Base-by-base conservation (phyloP, 1,140 invertebrate species). In the Hypsibius dujardini region DNA sequence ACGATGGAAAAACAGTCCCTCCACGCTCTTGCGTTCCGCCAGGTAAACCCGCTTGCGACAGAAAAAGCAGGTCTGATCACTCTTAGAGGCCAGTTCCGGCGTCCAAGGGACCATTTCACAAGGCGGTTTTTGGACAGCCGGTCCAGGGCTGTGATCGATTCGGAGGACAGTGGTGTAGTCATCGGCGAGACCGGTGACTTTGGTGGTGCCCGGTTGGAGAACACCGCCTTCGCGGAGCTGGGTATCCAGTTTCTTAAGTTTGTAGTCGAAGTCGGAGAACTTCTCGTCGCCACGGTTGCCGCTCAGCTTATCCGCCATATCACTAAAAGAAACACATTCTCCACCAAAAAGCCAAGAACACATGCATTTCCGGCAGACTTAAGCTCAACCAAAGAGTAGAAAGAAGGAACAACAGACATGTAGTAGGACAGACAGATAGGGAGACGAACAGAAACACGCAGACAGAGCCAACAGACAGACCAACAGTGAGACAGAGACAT, bases 11-110 rank as follows among this genome's bases (percentile, higher is more conserved):
- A 89, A 88, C 75, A 87, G 85, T 59, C 88, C 89, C 81, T 92
- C 90, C 2, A 90, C 87, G 76, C 84, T 88, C 75, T 90, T 83
- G 72, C 88, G 83, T 79, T 94, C 90, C 85, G 92, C 89, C 15
- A 92, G 81, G 77, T 93, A 93, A 46, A 93, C 90, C 15, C 88
- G 83, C 79, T 90, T 89, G 72, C 85, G 83, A 80, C 90, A 94
- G 80, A 91, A 90, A 79, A 90, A 87, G 78, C 90, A 93, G 74
- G 85, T 83, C 79, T 90, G 50, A 3, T 67, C 62, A 3, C 12
- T 15, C 12, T 42, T 12, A 45, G 42, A 15, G 12, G 62, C 62
- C 62, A 15, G 62, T 45, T 15, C 62, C 12, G 62, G 12, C 42
- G 62, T 67, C 62, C 12, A 45, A 3, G 7, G 3, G 12, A 7